A percentile compares a stretch with the other conserved stretches of the same genome.
phyloP scores from a whole-genome alignment of 2,113 vertebrate genomes.

The Tiliqua scincoides region DNA sequence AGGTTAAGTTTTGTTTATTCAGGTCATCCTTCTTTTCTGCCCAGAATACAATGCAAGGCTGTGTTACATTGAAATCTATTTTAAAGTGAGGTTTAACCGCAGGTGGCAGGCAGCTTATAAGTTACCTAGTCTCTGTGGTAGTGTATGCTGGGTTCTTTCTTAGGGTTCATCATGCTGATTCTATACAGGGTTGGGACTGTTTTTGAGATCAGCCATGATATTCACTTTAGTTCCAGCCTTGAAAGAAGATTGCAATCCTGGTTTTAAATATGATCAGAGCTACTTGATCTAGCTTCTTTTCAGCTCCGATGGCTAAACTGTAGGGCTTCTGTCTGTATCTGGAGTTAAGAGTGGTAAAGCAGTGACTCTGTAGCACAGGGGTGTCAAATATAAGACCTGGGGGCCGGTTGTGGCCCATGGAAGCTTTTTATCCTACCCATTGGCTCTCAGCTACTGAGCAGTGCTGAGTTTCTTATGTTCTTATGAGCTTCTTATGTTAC shows the following conservation, averaged over 20 bases:
- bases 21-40: background rate
- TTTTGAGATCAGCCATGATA: background rate
- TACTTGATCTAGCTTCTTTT: background rate
- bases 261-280: background rate
- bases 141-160: background rate
- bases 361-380: no score
- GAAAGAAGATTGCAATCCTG: background rate
- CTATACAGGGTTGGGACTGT: background rate
- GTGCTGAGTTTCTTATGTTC: no score
- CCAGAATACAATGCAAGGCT: background rate
- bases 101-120: background rate
- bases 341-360: background rate
- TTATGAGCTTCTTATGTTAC: no score
- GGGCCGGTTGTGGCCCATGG: no score
- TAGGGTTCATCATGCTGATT: background rate
- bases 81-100: background rate
- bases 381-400: no score
- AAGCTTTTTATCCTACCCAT: no score
- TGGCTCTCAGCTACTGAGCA: no score
- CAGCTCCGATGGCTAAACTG: background rate
- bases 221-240: background rate
- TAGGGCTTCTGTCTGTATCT: constrained; percentile 23
- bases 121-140: background rate
- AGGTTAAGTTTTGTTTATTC: background rate
- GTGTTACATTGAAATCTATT: background rate